Base-by-base conservation (phyloP, 2,113 vertebrate genomes). In the Onychostoma macrolepis region DNA sequence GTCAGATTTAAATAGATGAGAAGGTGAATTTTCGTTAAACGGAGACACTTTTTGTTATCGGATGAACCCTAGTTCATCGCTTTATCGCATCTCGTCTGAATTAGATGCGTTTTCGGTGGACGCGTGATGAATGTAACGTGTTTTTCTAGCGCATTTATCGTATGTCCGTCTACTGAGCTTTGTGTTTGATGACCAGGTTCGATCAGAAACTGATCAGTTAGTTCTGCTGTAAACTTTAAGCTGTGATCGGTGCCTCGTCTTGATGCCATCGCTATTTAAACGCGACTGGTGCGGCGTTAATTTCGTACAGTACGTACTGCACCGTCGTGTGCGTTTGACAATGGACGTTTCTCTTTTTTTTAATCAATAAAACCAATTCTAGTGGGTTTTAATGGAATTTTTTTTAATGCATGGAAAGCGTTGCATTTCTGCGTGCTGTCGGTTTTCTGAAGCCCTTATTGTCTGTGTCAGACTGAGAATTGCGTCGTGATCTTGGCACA, bases 211-310 rank as follows among this genome's bases (percentile, higher is more conserved):
- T 63, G 26, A 45, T 67, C 4, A n/a, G 38, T 45, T 38, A 87
- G 80, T 89, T 88, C 85, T 77, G 88, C 74, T 91, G 81, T 84
- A 67, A 83, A 21, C 24, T 30, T 82, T 12, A 67, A 67, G 36
- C 26, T 76, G 19, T 72, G 28, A 45, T 15, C 43, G 82, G 82
- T 71, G 58, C 65, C 67, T 78, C 30, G 15, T 24, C 33, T 36
- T 7, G 26, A 82, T 19, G 80, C 56, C 48, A 53, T 45, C n/a
- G 21, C 30, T 45, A 24, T 91, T 95, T 92, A 92, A 94, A 92
- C 12, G 6, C 0, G 17, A 19, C 8, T 38, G 53, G 53, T 56
- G 30, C 0, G 13, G 17, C 1, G 30, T 33, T 36, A 69, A 30
- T 6, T 0, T 67, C 28, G 28, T 33, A 33, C 65, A 13, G 13